Conservation (phyloP, 2,888 invertebrate species). For the Liodrosophila aerea region DNA sequence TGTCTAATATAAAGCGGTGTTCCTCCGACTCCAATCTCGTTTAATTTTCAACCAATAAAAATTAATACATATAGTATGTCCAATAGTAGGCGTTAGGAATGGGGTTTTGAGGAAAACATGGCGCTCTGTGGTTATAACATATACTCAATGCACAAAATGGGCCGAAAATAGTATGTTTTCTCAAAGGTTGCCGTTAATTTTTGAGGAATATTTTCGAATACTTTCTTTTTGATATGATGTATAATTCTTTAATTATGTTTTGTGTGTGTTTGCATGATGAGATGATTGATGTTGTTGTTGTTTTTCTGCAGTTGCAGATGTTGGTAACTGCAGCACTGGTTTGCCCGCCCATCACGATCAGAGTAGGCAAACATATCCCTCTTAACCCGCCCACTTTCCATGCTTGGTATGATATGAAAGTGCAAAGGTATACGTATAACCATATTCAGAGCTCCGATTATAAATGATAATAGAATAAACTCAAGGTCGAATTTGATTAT, state of each 20-base stretch:
- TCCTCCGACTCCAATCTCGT: constrained; percentile 49
- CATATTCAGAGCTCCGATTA: not conserved
- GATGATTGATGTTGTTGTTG: constrained; percentile 35
- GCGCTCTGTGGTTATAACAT: constrained; percentile 4
- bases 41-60: constrained; percentile 24
- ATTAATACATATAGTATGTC: not conserved
- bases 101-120: no score
- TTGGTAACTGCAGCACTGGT: constrained; percentile 37
- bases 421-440: constrained; percentile 30
- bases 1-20: constrained; percentile 68
- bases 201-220: constrained; percentile 57
- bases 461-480: constrained; percentile 38
- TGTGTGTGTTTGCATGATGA: constrained; percentile 49
- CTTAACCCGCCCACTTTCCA: constrained; percentile 80
- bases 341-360: constrained; percentile 48
- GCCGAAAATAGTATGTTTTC: constrained; percentile 50
- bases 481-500: constrained; percentile 24
- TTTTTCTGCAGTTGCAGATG: constrained; percentile 34
- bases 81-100: constrained; percentile 50
- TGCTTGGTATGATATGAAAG: constrained; percentile 61
- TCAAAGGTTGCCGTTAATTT: constrained; percentile 36
- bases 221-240: constrained; percentile 9
- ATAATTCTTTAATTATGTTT: constrained; percentile 19
- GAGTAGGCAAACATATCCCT: constrained; percentile 77
- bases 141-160: constrained; percentile 59